These are phyloP conservation scores for Sphaeridia pumilis DNA, from an alignment of 2,888 invertebrate genomes.

Conservation along the genomic window DNA sequence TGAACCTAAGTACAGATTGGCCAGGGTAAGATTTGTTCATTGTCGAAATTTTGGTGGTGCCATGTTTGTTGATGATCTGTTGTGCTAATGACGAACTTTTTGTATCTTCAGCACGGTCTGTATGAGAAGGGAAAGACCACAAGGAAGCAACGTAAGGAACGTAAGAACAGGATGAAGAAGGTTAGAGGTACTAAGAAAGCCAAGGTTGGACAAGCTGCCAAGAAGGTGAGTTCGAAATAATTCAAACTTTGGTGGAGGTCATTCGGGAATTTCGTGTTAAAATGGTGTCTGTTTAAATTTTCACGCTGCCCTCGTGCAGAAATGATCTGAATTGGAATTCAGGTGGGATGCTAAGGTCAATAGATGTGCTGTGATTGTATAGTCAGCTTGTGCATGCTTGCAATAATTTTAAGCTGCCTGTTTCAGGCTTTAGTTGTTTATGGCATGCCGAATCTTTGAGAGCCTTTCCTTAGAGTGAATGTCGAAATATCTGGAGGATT, in stretches of 20 bases:
- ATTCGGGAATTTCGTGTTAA: no score
- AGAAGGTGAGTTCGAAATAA: conserved; percentile 46
- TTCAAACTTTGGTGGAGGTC: no score
- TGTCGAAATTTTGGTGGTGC: neutral
- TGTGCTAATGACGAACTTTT: neutral
- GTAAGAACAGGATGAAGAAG: conserved; percentile 99
- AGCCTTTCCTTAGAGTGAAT: no score
- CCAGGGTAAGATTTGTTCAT: conserved; percentile 49
- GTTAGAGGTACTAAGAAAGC: conserved; percentile 97
- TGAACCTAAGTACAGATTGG: conserved; percentile 88
- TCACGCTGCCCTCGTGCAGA: neutral
- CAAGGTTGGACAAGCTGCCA: conserved; percentile 87
- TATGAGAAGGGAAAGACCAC: conserved; percentile 86
- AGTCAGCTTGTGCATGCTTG: no score
- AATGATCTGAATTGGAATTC: neutral
- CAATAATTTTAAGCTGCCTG: no score
- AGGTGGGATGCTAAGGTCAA: neutral
- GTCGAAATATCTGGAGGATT: no score
- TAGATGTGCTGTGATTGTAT: neutral
- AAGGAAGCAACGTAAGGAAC: conserved; percentile 98
- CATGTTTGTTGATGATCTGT: neutral
- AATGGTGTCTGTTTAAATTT: no score
- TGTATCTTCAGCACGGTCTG: conserved; percentile 67
- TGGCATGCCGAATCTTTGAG: no score
- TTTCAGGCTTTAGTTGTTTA: no score